These are phyloP conservation scores for Pao palembangensis DNA, from an alignment of 2,113 vertebrate genomes.

Conservation along the genomic window DNA sequence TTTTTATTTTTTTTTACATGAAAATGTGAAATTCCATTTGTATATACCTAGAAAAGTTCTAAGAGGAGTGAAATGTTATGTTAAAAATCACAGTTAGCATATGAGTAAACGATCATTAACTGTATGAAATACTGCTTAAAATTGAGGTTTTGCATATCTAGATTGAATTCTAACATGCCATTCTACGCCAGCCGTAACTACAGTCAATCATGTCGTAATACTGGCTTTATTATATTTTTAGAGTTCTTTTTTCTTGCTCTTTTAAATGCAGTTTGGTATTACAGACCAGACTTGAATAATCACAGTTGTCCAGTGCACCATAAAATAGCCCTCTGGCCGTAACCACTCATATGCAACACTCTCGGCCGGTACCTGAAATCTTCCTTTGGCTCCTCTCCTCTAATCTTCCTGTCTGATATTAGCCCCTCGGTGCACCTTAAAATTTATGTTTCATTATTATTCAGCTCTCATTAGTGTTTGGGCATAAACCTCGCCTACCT, in stretches of 20 bases:
- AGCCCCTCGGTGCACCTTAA: constrained; percentile 39
- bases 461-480: constrained; percentile 36
- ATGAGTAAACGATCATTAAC: too few relatives aligned
- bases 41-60: too few relatives aligned
- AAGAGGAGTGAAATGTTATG: too few relatives aligned
- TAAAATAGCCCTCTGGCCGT: constrained; percentile 28
- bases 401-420: constrained; percentile 53
- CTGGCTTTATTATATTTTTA: neutral
- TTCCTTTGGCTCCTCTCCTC: constrained; percentile 31
- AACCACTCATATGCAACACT: constrained; percentile 22
- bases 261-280: neutral
- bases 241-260: neutral
- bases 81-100: too few relatives aligned
- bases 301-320: constrained; percentile 34
- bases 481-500: constrained; percentile 39
- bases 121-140: too few relatives aligned
- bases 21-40: too few relatives aligned
- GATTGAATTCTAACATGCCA: too few relatives aligned
- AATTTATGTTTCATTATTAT: constrained; percentile 51
- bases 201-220: too few relatives aligned
- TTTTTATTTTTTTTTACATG: neutral
- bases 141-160: too few relatives aligned
- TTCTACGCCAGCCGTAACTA: too few relatives aligned
- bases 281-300: constrained; percentile 28
- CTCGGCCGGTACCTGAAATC: constrained; percentile 26